Percentiles rank a stretch among this genome's conserved stretches.
phyloP scores from a whole-genome alignment of 1,140 invertebrate genomes.

The Bombus waltoni region DNA sequence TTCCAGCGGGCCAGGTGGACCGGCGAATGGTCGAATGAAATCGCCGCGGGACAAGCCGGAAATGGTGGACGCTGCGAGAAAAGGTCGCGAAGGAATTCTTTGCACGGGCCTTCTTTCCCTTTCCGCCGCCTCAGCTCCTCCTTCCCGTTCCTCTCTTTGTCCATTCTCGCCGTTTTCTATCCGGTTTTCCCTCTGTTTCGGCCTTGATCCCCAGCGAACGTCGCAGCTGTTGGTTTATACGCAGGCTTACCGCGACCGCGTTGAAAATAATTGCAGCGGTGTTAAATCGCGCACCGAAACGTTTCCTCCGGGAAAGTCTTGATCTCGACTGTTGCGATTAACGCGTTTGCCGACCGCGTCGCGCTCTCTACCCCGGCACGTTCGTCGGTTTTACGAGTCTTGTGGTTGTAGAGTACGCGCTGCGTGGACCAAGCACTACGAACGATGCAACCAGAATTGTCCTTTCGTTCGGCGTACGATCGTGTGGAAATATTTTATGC shows the following conservation, averaged over 20 bases:
- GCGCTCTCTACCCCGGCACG: neutral
- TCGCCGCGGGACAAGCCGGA: conserved; percentile 15
- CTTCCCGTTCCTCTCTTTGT: neutral
- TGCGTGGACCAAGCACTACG: neutral
- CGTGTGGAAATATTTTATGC: no score
- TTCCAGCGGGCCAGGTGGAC: conserved; percentile 23
- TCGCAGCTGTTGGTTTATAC: conserved; percentile 27
- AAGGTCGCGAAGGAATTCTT: conserved; percentile 33
- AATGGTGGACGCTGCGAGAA: conserved; percentile 11
- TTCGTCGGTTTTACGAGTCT: neutral
- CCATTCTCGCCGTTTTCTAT: neutral
- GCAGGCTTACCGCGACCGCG: neutral
- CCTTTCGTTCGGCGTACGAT: neutral
- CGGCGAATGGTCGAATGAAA: conserved; percentile 35
- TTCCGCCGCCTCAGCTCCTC: neutral
- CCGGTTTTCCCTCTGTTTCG: neutral
- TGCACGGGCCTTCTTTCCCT: neutral
- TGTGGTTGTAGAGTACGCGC: neutral
- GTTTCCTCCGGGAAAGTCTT: neutral
- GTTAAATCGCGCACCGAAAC: neutral
- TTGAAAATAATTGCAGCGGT: conserved; percentile 28
- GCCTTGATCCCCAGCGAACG: neutral
- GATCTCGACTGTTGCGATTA: conserved; percentile 20
- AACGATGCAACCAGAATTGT: neutral
- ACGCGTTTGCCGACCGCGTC: neutral